Percentiles rank a stretch among this genome's conserved stretches.
Evolutionary conservation across 2,797 vertebrate species (phyloP).

Genomic region (Typhlichthys eigenmanni): DNA sequence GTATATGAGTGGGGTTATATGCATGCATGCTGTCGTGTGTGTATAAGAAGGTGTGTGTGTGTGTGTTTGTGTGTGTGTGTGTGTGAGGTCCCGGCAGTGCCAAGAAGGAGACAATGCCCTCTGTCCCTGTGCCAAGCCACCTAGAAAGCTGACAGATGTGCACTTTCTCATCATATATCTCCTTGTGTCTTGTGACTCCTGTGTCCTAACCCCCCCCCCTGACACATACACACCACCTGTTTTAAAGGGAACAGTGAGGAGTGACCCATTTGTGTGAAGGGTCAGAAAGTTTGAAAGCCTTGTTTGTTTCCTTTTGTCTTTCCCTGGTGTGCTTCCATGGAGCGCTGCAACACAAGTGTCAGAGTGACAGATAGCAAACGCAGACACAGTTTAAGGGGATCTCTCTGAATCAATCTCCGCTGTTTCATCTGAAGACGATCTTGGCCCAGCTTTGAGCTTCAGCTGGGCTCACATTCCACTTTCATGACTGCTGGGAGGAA

Average conservation of each 20-base stretch:
- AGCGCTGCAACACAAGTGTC: conserved; percentile 47
- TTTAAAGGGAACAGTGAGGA: background rate
- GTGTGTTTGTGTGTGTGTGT: conserved; percentile 13
- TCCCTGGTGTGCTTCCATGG: conserved; percentile 46
- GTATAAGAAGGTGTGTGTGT: background rate
- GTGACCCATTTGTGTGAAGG: background rate
- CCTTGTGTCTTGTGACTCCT: background rate
- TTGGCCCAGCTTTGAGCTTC: conserved; percentile 28
- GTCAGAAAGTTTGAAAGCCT: conserved; percentile 42
- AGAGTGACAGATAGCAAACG: conserved; percentile 47
- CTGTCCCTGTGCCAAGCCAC: conserved; percentile 29
- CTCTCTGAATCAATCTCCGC: conserved; percentile 43
- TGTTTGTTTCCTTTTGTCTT: background rate
- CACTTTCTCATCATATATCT: conserved; percentile 25
- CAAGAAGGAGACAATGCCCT: conserved; percentile 30
- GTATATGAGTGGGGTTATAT: too few species aligned
- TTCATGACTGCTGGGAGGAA: conserved; percentile 34
- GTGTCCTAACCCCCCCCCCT: background rate
- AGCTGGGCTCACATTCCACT: conserved; percentile 18
- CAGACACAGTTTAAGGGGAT: conserved; percentile 39
- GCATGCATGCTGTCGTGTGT: too few species aligned
- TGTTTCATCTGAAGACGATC: conserved; percentile 50
- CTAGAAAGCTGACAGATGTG: conserved; percentile 29
- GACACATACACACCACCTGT: background rate
- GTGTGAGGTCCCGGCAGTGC: conserved; percentile 25